Percentiles rank a stretch among this genome's conserved stretches.
phyloP scores from a whole-genome alignment of 1,140 invertebrate genomes.

The Trachelipus rathkii region DNA sequence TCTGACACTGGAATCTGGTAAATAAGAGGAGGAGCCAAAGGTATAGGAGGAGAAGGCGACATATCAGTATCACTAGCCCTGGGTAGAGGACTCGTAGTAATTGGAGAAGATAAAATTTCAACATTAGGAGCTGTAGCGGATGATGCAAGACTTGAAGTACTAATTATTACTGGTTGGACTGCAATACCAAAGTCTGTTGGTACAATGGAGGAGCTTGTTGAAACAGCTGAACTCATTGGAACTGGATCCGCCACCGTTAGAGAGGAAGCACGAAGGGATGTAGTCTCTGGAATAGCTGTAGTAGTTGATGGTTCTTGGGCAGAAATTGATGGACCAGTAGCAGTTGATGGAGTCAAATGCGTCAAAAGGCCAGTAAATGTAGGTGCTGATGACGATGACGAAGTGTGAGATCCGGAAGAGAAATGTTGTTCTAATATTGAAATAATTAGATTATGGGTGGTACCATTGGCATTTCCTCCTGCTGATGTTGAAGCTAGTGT shows the following conservation, averaged over 20 bases:
- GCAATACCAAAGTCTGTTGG: neutral
- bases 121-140: neutral
- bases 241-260: conserved; percentile 21
- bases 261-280: neutral
- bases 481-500: conserved; percentile 7
- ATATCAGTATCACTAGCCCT: neutral
- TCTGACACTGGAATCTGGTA: neutral
- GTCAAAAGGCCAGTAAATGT: conserved; percentile 37
- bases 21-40: neutral
- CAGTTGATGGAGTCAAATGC: conserved; percentile 30
- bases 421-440: neutral
- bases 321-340: conserved; percentile 23
- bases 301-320: conserved; percentile 30
- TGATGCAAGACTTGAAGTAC: conserved; percentile 16
- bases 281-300: neutral
- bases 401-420: conserved; percentile 39
- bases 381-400: conserved; percentile 17
- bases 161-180: neutral
- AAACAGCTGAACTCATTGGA: conserved; percentile 29
- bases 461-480: neutral
- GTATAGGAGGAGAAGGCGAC: neutral
- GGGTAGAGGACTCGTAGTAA: neutral
- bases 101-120: neutral
- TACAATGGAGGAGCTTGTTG: neutral
- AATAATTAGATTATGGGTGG: neutral